Base-by-base conservation (phyloP, 1,140 invertebrate species). In the Fopius arisanus region DNA sequence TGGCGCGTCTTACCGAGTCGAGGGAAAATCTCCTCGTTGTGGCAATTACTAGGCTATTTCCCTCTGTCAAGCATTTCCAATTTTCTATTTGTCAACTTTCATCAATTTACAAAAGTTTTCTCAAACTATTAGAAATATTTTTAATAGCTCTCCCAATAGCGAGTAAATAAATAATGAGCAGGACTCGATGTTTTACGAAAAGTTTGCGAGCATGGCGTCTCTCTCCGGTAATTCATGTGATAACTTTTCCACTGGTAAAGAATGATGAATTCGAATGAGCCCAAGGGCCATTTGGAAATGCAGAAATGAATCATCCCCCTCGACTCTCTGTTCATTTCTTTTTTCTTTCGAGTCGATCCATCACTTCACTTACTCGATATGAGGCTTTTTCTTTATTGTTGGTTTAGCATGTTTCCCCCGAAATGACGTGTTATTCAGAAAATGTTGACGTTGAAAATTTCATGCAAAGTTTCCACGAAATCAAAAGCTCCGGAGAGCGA, bases 201-300 rank as follows among this genome's bases (percentile, higher is more conserved):
- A 48, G 7, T 48, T 48, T n/a, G 14, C n/a, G 43, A 48, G 43
- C n/a, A 19, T 2, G 1, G n/a, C 23, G 29, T 29, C 4, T 21
- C 63, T n/a, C 26, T 2, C 63, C 14, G 1, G 43, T 66, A 33
- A 66, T 66, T 66, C 63, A 66, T 66, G 28, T 66, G 28, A 3
- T 33, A 66, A 66, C 28, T 66, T 66, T 66, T 66, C 28, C 16
- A 33, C 28, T 48, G 28, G 63, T 66, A 66, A 33, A 66, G 33
- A 66, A 66, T 66, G 63, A 66, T 66, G 63, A 33, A 33, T 66
- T 33, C n/a, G 63, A 33, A 66, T 19, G 63, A 66, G 63, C 63
- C 63, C 33, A 66, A 66, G 63, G 63, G 63, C 63, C 33, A 66
- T 66, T 66, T 33, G 33, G 63, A 33, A 29, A 66, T 66, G 43